Evolutionary conservation across 2,888 invertebrate species (phyloP).

Genomic region (Lasioglossum zephyrum): DNA sequence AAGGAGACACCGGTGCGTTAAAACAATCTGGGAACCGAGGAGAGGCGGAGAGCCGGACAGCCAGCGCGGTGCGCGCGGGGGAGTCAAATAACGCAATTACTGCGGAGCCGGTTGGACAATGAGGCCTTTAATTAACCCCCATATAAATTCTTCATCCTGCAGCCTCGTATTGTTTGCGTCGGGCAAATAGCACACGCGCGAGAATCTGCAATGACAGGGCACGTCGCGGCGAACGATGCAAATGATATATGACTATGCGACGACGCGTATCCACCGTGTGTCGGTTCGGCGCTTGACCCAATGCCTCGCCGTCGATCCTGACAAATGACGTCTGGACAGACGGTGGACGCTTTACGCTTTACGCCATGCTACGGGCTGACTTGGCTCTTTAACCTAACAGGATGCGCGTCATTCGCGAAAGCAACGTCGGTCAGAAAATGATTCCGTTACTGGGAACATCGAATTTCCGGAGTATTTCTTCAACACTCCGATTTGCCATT

Average conservation of each 20-base stretch:
- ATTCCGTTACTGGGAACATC: not conserved
- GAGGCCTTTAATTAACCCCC: slow-evolving; percentile 44
- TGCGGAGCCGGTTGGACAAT: slow-evolving; percentile 26
- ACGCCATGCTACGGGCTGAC: not conserved
- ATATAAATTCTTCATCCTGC: slow-evolving; percentile 26
- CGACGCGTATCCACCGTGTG: slow-evolving; percentile 28
- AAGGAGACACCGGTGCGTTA: not conserved
- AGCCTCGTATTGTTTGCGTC: slow-evolving; percentile 28
- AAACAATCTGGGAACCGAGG: slow-evolving; percentile 3
- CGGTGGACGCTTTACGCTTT: slow-evolving; percentile 29
- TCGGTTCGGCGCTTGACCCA: slow-evolving; percentile 48
- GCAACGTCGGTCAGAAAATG: not conserved
- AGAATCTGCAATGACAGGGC: slow-evolving; percentile 33
- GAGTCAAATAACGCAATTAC: slow-evolving; percentile 21
- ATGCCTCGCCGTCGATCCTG: slow-evolving; percentile 47
- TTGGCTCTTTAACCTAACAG: not conserved
- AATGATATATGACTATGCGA: slow-evolving; percentile 51
- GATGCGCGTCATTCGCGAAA: not conserved
- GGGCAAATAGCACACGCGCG: slow-evolving; percentile 47
- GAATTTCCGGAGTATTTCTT: not conserved
- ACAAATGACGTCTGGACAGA: slow-evolving; percentile 40
- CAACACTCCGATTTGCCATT: no score
- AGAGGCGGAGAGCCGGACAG: not conserved
- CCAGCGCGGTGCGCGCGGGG: not conserved
- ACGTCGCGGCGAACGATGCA: slow-evolving; percentile 27